Base-by-base conservation (phyloP, 2,113 vertebrate species). In the Lycaon pictus region DNA sequence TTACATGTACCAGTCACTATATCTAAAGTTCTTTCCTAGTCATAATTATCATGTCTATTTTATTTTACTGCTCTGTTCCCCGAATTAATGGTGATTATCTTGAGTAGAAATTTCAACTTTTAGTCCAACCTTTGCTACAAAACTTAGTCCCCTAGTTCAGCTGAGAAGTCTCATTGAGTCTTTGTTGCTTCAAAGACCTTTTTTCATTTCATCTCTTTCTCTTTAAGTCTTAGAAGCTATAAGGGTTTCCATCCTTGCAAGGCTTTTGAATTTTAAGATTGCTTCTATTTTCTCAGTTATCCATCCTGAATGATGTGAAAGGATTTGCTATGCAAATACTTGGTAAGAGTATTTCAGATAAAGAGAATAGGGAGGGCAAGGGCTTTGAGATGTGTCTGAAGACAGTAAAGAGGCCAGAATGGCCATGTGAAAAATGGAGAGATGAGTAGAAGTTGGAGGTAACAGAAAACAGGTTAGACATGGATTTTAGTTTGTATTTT, bases 211-310 rank as follows among this genome's bases (percentile, higher is more conserved):
- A 35, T 79, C 48, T 53, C 17, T 7, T 90, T 29, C 7, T 87
- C 62, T 89, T 86, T 37, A 22, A 69, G 17, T 35, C 23, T 96
- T 90, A 79, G 37, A 88, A 83, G 22, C 16, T 67, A 0, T 35
- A 95, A 48, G 23, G 6, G 17, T 95, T 92, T 90, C 25, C 48
- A 95, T 51, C 19, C 19, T 48, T 94, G 32, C 13, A 82, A 83
- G 22, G 5, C 29, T 37, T 90, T 65, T 88, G 20, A 67, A 93
- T 93, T 96, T 90, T 93, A 56, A 65, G 58, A 65, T 22, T 71
- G 58, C 43, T 20, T 82, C n/a, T 79, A 43, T 81, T 77, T n/a
- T 32, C 10, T 84, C 20, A 80, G 11, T 74, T 91, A 82, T 43
- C 27, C 25, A 48, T 8, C 29, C 53, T 93, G 27, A 80, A 81